phyloP scores from a whole-genome alignment of 2,888 invertebrate genomes.

The Drosophila monieri region DNA sequence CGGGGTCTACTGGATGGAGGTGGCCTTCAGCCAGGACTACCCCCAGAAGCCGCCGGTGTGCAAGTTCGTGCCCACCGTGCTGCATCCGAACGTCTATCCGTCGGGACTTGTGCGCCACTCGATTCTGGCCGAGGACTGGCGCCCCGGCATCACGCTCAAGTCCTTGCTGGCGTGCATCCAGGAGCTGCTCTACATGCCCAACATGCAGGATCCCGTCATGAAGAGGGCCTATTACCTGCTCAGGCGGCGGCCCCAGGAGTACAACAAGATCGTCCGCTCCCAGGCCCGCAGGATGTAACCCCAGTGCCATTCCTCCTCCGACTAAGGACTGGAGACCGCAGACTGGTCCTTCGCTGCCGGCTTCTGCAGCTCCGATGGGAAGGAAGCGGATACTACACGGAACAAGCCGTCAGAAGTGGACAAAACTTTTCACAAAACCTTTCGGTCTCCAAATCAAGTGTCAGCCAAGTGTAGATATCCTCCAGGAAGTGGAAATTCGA shows the following conservation, averaged over 20 bases:
- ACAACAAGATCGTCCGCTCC: neutral
- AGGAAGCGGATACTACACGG: too few relatives aligned
- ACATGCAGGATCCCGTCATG: neutral
- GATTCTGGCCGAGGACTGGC: neutral
- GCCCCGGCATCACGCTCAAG: neutral
- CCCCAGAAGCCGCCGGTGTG: neutral
- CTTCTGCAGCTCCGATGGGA: neutral
- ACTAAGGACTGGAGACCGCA: too few relatives aligned
- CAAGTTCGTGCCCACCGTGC: neutral
- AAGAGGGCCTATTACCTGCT: neutral
- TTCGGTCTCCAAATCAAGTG: too few relatives aligned
- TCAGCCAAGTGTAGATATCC: too few relatives aligned
- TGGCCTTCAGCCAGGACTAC: neutral
- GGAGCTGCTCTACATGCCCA: neutral
- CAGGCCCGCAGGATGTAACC: neutral
- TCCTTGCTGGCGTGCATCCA: neutral
- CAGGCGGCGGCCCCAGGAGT: neutral
- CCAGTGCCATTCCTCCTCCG: neutral
- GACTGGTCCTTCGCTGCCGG: neutral
- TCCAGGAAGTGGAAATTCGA: too few relatives aligned
- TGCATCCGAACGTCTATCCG: neutral
- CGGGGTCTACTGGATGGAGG: neutral
- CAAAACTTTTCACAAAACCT: too few relatives aligned
- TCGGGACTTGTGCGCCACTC: neutral
- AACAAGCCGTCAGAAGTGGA: too few relatives aligned